Percentiles rank a stretch among this genome's conserved stretches.
Evolutionary conservation across 2,113 vertebrate genomes (phyloP).

Genomic region (Nestor notabilis): DNA sequence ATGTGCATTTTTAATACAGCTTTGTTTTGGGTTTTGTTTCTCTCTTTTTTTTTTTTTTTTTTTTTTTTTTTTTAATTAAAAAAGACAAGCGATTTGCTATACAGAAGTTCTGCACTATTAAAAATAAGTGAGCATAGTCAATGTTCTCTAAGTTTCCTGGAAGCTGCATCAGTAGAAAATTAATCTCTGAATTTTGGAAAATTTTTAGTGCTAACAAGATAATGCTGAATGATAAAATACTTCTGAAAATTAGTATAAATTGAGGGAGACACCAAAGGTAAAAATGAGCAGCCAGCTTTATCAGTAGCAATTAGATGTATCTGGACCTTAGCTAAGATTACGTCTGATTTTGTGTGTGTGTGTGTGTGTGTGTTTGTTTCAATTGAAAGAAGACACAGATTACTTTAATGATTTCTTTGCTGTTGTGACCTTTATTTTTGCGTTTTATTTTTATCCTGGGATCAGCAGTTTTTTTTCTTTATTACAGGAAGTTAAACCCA

Average conservation of each 20-base stretch:
- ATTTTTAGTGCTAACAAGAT: neutral
- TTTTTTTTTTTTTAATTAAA: neutral
- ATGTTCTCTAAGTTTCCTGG: neutral
- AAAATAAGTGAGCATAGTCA: neutral
- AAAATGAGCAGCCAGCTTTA: neutral
- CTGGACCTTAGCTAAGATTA: neutral
- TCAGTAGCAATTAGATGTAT: neutral
- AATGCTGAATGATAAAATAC: neutral
- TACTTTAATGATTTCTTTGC: neutral
- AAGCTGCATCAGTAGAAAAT: neutral
- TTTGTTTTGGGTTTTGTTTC: neutral
- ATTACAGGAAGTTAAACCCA: slow-evolving; percentile 98
- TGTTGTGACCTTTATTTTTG: neutral
- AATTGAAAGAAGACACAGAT: neutral
- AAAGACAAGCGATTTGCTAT: neutral
- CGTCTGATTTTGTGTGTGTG: neutral
- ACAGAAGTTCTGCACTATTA: neutral
- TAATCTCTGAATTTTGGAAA: neutral
- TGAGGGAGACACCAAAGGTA: neutral
- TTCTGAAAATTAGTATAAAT: neutral
- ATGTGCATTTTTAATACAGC: neutral
- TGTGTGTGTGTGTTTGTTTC: neutral
- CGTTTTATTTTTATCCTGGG: neutral
- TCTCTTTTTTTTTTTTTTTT: neutral
- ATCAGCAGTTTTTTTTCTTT: neutral